Percentiles rank a stretch among this genome's conserved stretches.
These are phyloP conservation scores for Pristionchus exspectatus DNA, from an alignment of 2,888 invertebrate genomes.

Conservation along the genomic window DNA sequence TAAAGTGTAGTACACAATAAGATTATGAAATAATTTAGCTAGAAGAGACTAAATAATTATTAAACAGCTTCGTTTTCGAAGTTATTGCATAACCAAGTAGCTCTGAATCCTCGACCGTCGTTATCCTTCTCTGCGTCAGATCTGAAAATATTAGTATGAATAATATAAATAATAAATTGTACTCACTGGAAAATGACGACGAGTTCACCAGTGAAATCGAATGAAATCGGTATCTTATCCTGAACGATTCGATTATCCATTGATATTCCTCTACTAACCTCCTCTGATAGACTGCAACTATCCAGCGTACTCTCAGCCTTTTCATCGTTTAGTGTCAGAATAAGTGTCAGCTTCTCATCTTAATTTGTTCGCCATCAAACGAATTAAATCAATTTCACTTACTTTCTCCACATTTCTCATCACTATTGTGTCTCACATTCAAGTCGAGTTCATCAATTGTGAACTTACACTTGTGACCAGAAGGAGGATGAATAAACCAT, in stretches of 20 bases:
- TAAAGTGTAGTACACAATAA: neutral
- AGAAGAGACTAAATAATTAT: neutral
- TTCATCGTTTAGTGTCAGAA: neutral
- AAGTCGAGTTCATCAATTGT: conserved; percentile 14
- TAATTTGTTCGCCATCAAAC: too few species aligned
- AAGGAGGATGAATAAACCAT: conserved; percentile 10
- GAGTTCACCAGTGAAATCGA: neutral
- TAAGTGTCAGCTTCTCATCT: conserved; percentile 8
- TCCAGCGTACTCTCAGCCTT: neutral
- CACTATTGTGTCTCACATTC: neutral
- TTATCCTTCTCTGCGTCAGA: conserved; percentile 11
- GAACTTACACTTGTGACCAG: conserved; percentile 36
- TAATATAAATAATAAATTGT: neutral
- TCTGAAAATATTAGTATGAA: neutral
- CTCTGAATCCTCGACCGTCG: conserved; percentile 44
- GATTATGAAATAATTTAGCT: conserved; percentile 15
- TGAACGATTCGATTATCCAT: neutral
- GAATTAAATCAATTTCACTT: neutral
- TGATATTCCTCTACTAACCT: neutral
- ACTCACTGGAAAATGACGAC: neutral
- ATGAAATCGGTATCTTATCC: neutral
- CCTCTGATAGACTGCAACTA: neutral
- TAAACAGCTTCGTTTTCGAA: neutral
- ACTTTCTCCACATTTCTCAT: conserved; percentile 49
- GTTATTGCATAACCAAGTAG: neutral